A percentile compares a stretch with the other conserved stretches of the same genome.
These are phyloP conservation scores for Melanaphis sacchari DNA, from an alignment of 1,140 invertebrate species.

Conservation along the genomic window DNA sequence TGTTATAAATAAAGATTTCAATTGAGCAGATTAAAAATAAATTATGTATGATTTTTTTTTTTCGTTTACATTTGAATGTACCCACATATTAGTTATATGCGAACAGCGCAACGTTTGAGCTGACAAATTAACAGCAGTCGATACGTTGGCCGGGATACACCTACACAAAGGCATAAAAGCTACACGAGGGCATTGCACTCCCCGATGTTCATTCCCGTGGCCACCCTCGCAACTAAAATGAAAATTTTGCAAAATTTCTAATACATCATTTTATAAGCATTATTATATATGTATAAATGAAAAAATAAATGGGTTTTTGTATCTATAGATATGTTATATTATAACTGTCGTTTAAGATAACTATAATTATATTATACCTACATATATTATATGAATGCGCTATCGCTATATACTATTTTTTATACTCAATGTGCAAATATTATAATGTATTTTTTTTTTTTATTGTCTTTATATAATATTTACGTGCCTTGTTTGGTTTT, in stretches of 20 bases:
- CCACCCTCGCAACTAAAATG: background rate
- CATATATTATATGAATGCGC: no score
- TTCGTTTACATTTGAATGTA: background rate
- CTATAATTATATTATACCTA: background rate
- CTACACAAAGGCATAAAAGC: background rate
- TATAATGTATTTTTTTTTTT: background rate
- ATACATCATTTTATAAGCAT: background rate
- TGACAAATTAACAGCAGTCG: conserved; percentile 13
- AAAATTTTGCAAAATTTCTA: background rate
- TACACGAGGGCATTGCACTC: conserved; percentile 15
- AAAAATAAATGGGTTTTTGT: no score
- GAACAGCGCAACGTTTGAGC: background rate
- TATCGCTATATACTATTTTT: background rate
- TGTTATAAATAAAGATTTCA: background rate
- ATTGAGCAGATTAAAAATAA: background rate
- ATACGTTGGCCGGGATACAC: background rate
- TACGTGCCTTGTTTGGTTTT: background rate
- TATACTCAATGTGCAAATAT: background rate
- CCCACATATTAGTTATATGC: background rate
- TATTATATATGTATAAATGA: no score
- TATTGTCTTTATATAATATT: background rate
- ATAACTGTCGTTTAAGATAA: background rate
- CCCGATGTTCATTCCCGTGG: background rate
- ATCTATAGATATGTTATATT: background rate
- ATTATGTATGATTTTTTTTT: background rate